These are phyloP conservation scores for Megaptera novaeangliae DNA, from an alignment of 2,113 vertebrate genomes.

Conservation along the genomic window DNA sequence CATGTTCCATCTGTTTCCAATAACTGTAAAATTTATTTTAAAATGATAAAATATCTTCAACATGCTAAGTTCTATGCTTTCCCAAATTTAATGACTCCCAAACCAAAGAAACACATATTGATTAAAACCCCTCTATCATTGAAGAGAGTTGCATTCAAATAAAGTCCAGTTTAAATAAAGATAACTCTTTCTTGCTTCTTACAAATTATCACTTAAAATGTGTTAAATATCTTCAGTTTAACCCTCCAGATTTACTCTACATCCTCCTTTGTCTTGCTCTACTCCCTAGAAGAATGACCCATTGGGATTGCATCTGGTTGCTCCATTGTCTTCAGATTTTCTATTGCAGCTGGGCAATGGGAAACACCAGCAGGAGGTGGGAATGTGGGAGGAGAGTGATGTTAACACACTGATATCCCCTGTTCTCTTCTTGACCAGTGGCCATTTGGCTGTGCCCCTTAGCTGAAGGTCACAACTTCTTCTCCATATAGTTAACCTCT, in stretches of 20 bases:
- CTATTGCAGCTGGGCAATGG: fast-evolving
- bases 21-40: not conserved
- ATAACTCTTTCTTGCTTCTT: not conserved
- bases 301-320: not conserved
- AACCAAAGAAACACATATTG: not conserved
- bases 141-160: not conserved
- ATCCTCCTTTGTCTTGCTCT: not conserved
- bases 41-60: not conserved
- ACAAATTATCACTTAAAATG: not conserved
- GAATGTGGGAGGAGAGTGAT: not conserved
- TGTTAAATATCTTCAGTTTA: not conserved
- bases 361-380: not conserved
- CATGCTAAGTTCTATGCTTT: not conserved
- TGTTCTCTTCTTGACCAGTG: not conserved
- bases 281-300: not conserved
- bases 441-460: not conserved
- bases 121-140: not conserved
- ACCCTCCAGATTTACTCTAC: not conserved
- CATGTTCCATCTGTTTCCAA: not conserved
- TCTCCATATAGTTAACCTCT: not conserved
- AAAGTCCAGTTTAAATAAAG: not conserved
- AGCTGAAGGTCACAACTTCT: not conserved
- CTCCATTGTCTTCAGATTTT: not conserved
- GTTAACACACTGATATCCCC: not conserved
- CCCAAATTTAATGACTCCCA: not conserved